Conservation (phyloP, 1,140 invertebrate genomes). For the Tribolium madens region DNA sequence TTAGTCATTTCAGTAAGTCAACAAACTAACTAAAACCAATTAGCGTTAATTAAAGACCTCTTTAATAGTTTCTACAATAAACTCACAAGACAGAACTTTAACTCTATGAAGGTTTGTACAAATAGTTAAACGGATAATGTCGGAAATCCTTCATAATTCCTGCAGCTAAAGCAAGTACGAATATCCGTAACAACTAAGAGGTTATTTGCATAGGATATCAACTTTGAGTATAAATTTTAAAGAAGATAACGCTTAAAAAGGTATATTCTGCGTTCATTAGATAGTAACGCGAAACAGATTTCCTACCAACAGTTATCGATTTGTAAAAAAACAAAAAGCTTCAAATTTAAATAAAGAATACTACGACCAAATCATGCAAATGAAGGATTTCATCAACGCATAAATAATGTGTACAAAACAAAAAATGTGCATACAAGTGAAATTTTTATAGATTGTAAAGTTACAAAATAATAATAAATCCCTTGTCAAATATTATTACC, state of each 20-base stretch:
- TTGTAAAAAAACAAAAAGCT: conserved; percentile 20
- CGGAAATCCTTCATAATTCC: background rate
- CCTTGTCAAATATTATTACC: background rate
- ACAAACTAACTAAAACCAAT: background rate
- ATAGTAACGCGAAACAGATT: background rate
- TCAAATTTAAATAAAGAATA: conserved; percentile 26
- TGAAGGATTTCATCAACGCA: conserved; percentile 1
- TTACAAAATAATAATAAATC: background rate
- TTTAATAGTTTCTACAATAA: background rate
- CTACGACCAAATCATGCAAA: background rate
- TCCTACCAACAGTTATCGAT: conserved; percentile 15
- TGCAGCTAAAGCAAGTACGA: background rate
- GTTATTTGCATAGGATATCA: background rate
- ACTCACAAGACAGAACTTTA: background rate
- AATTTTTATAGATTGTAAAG: background rate
- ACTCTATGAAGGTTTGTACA: background rate
- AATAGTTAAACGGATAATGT: background rate
- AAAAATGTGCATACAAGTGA: background rate
- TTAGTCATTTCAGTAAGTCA: background rate
- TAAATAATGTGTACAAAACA: conserved; percentile 1
- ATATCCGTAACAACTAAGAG: background rate
- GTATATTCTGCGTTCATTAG: background rate
- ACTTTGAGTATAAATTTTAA: background rate
- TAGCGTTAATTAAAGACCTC: background rate
- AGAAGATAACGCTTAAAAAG: background rate